Percentiles rank a stretch among this genome's conserved stretches.
Conservation (phyloP, 2,113 vertebrate genomes). For the Tichodroma muraria region DNA sequence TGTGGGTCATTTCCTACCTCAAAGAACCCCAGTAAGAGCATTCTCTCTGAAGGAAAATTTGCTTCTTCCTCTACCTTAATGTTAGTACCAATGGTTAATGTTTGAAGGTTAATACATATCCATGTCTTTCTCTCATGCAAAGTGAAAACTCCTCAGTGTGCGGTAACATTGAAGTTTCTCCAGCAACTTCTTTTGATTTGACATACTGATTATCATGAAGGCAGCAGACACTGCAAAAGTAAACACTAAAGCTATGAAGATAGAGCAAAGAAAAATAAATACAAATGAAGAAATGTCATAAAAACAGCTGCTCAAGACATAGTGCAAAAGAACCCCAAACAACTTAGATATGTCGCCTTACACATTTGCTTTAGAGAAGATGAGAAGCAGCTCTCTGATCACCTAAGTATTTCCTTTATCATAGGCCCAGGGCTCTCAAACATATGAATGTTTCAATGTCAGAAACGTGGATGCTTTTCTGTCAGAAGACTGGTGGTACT, state of each 20-base stretch:
- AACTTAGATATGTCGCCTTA: not conserved
- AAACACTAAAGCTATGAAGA: not conserved
- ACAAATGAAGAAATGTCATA: not conserved
- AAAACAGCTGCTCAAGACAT: not conserved
- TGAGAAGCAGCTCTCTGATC: not conserved
- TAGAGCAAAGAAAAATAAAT: not conserved
- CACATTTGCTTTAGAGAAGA: not conserved
- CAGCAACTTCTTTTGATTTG: not conserved
- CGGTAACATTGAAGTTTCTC: not conserved
- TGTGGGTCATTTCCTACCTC: not conserved
- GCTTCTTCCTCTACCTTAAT: not conserved
- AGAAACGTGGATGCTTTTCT: not conserved
- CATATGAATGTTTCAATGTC: not conserved
- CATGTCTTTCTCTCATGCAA: not conserved
- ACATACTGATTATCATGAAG: not conserved
- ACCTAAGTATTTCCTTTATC: not conserved
- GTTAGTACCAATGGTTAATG: not conserved
- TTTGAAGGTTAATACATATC: not conserved
- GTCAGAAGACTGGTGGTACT: not conserved
- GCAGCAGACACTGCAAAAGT: not conserved
- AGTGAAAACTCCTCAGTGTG: not conserved
- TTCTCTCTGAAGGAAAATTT: not conserved
- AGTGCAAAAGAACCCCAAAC: not conserved
- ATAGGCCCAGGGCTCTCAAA: not conserved
- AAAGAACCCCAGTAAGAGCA: not conserved